Base-by-base conservation (phyloP, 2,888 invertebrate genomes). In the Xanthorhoe designata region DNA sequence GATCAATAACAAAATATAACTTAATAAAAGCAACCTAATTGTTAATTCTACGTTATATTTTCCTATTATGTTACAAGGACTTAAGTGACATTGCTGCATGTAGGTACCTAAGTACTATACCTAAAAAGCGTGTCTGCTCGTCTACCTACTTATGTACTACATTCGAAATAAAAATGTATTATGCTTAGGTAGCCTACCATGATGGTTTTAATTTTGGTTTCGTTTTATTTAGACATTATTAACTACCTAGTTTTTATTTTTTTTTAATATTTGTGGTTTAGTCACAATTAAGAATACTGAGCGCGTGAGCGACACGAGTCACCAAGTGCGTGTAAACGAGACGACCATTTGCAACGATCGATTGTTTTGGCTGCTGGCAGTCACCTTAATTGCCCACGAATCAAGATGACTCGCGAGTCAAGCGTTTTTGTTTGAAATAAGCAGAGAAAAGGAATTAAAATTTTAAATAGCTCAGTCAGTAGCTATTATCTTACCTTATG, bases 291-390 rank as follows among this genome's bases (percentile, higher is more conserved):
- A 19, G 47, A 38, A 51, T 57, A 58, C 49, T 6, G 9, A 47
- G 59, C 59, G 69, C 69, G 60, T 68, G 65, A 63, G 61, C 61
- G 66, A 68, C 59, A 66, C 64, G 50, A 67, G 68, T 64, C 68
- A 29, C 54, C 66, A 70, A 73, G 66, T 71, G 81, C 77, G 82
- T 81, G 78, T 77, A 82, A 81, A 82, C 85, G 82, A 86, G 85
- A 81, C 84, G 84, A 77, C 86, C 90, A 90, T 89, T 91, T 89
- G 87, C 80, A 85, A 76, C 86, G 91, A 93, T 92, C 90, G 92
- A 92, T 93, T 93, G 92, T 92, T 92, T 91, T 88, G 92, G 92
- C 92, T 93, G 92, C 87, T 83, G 80, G 85, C 76, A 88, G 88
- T 82, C 91, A 84, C 88, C 91, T 91, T 92, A 92, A 93, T 93